These are phyloP conservation scores for Azorinus chamasolen DNA, from an alignment of 2,888 invertebrate species.

Conservation along the genomic window DNA sequence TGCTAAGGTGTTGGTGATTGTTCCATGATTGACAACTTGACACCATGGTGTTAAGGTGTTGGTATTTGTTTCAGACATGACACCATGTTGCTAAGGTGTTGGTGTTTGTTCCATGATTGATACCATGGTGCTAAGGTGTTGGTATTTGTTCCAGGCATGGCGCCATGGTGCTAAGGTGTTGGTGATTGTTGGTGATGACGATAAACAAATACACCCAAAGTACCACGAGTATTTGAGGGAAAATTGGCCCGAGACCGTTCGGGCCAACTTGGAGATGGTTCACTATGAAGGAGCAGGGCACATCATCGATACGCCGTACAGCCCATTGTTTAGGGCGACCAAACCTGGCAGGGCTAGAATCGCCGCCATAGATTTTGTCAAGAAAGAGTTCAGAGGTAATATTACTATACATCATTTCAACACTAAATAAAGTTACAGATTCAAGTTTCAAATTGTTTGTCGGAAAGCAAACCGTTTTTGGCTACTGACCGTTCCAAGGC, in stretches of 20 bases:
- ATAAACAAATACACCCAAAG: constrained; percentile 47
- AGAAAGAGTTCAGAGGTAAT: not conserved
- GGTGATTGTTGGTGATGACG: constrained; percentile 47
- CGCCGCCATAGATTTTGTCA: constrained; percentile 20
- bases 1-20: too few species aligned
- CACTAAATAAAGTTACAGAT: too few species aligned
- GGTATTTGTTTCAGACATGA: too few species aligned
- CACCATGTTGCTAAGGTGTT: too few species aligned
- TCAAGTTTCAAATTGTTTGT: too few species aligned
- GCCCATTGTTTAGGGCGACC: constrained; percentile 36
- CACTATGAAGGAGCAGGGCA: constrained; percentile 55
- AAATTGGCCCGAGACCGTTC: constrained; percentile 28
- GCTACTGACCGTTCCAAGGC: too few species aligned
- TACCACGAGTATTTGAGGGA: constrained; percentile 31
- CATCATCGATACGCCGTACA: constrained; percentile 55
- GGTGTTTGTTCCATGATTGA: too few species aligned
- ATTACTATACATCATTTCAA: too few species aligned
- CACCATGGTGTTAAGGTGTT: too few species aligned
- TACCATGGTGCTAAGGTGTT: too few species aligned
- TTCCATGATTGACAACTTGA: too few species aligned
- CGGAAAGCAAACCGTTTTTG: too few species aligned
- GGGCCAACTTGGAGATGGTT: constrained; percentile 30
- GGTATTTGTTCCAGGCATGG: constrained; percentile 54
- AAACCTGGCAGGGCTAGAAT: constrained; percentile 32
- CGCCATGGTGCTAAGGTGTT: constrained; percentile 58